Conservation (phyloP, 2,888 invertebrate genomes). For the Dexiosoma caninum region DNA sequence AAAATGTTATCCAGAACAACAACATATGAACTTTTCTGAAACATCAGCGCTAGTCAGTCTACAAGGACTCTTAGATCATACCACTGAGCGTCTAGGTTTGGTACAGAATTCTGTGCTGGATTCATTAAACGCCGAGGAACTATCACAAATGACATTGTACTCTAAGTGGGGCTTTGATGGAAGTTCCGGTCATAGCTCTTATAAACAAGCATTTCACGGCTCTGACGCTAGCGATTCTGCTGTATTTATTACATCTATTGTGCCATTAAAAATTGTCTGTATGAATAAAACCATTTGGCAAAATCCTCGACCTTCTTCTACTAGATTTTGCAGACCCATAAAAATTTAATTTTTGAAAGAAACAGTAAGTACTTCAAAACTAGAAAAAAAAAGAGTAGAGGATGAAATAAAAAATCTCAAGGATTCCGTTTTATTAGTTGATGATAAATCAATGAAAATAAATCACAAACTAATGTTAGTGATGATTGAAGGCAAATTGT, state of each 20-base stretch:
- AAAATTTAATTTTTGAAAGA: no score
- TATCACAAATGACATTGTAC: background rate
- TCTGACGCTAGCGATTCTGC: conserved; percentile 18
- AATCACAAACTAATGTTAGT: background rate
- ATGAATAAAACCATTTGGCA: conserved; percentile 24
- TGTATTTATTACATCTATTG: conserved; percentile 33
- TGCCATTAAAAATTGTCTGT: conserved; percentile 19
- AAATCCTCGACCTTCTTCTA: no score
- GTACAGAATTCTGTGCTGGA: conserved; percentile 10
- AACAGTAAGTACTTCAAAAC: no score
- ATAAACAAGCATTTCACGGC: no score
- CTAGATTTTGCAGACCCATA: no score
- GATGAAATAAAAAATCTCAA: no score
- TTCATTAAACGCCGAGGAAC: conserved; percentile 10
- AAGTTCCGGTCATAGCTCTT: no score
- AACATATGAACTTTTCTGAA: conserved; percentile 6
- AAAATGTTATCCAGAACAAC: conserved; percentile 26
- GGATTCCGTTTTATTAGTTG: no score
- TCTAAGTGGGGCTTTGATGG: no score
- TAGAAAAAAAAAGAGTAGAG: no score
- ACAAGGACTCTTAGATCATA: conserved; percentile 8
- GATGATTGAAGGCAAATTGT: background rate
- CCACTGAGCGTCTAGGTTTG: background rate
- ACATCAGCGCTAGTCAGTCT: conserved; percentile 12
- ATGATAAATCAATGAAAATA: no score